Evolutionary conservation across 2,888 invertebrate genomes (phyloP), one percentile per base, ranked within the genome.

Genomic region (Arenicola marina): DNA sequence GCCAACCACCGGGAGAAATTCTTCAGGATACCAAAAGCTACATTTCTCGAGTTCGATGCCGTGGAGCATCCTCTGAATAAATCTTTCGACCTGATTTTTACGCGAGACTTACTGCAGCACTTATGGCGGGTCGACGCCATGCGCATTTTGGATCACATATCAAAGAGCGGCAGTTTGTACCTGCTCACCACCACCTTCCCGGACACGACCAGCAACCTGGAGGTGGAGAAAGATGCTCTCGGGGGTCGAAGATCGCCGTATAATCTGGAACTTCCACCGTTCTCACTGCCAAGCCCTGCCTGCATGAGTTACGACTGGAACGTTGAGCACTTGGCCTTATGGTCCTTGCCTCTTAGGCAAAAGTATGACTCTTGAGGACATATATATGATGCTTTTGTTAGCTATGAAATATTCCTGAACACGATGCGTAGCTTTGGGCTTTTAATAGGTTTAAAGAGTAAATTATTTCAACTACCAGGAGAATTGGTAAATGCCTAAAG

Each of bases 281-380:
- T 65, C 43, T 56, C 61, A 3, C 57, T 69, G 11, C 28, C 29
- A 51, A 56, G 65, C 29, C 69, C 69, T 1, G 3, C 62, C 15
- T 69, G 69, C 43, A 4, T 62, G 15, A 62, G 65, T 31, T 62
- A 62, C 31, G 65, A 65, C 59, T 65, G 65, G 65, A 62, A 59
- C 26, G 56, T 62, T 18, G 62, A 62, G 45, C 62, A 65, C 29
- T 46, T 65, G 1, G 65, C 45, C 4, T 32, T 65, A 24, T 65
- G 65, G 65, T 32, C 51, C 24, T 51, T 65, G 2, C 65, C 65
- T 11, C 53, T 65, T 34, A 54, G 51, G 24, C 65, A 64, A 33
- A 64, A 64, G 29, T 63, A 56, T 56, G 59, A 59, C 32, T 54
- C 55, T 46, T 59, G 29, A 51, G n/a, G n/a, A n/a, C n/a, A n/a